These are phyloP conservation scores for Craterocephalus amniculus DNA, from an alignment of 2,797 vertebrate species.

Conservation along the genomic window DNA sequence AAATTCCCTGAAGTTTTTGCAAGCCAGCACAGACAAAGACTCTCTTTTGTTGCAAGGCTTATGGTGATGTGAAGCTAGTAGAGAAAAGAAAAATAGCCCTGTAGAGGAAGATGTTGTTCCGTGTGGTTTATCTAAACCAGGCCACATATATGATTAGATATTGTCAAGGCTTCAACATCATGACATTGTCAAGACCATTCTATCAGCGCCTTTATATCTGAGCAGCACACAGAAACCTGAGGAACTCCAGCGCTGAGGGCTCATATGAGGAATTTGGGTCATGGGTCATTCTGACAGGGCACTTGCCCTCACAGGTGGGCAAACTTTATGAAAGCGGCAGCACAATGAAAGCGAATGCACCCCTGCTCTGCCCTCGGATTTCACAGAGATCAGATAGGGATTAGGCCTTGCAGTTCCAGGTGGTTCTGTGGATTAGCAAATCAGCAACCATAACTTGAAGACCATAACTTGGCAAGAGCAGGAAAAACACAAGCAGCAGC, in stretches of 20 bases:
- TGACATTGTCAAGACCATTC: slow-evolving; percentile 36
- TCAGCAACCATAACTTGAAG: neutral
- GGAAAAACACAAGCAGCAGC: neutral
- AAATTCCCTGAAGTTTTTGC: slow-evolving; percentile 72
- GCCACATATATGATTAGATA: slow-evolving; percentile 46
- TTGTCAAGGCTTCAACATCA: slow-evolving; percentile 37
- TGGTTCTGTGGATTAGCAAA: slow-evolving; percentile 32
- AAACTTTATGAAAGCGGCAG: slow-evolving; percentile 39
- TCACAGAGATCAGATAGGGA: slow-evolving; percentile 56
- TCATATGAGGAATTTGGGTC: slow-evolving; percentile 66
- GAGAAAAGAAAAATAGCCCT: slow-evolving; percentile 24
- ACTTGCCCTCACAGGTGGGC: slow-evolving; percentile 55
- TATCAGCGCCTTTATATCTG: slow-evolving; percentile 57
- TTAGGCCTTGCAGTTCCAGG: slow-evolving; percentile 32
- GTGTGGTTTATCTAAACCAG: slow-evolving; percentile 19
- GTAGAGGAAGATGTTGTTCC: slow-evolving; percentile 29
- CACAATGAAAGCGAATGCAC: slow-evolving; percentile 42
- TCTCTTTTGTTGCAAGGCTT: slow-evolving; percentile 59
- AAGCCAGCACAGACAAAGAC: slow-evolving; percentile 62
- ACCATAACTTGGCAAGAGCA: neutral
- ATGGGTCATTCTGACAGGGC: slow-evolving; percentile 39
- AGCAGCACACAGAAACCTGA: slow-evolving; percentile 58
- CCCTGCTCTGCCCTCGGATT: slow-evolving; percentile 27
- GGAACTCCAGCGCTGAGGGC: slow-evolving; percentile 41
- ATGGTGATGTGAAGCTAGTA: slow-evolving; percentile 37